Evolutionary conservation across 1,140 invertebrate genomes (phyloP).

Genomic region (Halyomorpha halys): DNA sequence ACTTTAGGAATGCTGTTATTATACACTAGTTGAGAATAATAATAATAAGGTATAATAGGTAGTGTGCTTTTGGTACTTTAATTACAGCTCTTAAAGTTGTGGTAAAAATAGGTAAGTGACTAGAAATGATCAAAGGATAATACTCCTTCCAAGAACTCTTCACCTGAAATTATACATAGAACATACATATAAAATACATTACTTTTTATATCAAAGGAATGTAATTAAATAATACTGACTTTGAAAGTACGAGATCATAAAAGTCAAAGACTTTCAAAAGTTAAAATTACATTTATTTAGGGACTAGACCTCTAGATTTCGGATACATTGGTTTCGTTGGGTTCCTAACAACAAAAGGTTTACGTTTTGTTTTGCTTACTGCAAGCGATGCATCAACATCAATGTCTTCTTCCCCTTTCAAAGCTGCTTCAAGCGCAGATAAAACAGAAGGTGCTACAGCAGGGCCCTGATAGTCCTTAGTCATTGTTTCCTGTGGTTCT

Average conservation of each 20-base stretch:
- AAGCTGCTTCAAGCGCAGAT: slow-evolving; percentile 60
- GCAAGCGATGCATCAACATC: slow-evolving; percentile 50
- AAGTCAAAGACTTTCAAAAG: slow-evolving; percentile 2
- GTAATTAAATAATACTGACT: slow-evolving; percentile 16
- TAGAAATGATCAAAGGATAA: slow-evolving; percentile 8
- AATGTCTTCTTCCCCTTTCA: slow-evolving; percentile 60
- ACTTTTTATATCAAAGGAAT: slow-evolving; percentile 10
- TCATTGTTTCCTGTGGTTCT: slow-evolving; percentile 67
- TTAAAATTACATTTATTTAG: slow-evolving; percentile 40
- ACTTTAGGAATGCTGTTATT: slow-evolving; percentile 9
- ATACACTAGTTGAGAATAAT: background rate
- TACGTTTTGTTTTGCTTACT: slow-evolving; percentile 9
- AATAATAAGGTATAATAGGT: background rate
- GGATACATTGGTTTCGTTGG: slow-evolving; percentile 38
- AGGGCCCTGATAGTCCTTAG: slow-evolving; percentile 65
- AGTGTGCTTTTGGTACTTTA: background rate
- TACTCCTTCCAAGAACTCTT: background rate
- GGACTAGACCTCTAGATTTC: slow-evolving; percentile 47
- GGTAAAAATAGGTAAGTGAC: background rate
- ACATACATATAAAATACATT: background rate
- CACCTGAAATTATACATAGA: background rate
- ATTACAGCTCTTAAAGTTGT: background rate
- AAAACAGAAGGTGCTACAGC: slow-evolving; percentile 58
- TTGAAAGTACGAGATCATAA: slow-evolving; percentile 11
- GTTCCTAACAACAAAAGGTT: background rate